Base-by-base conservation (phyloP, 2,113 vertebrate species). In the Vanacampus margaritifer region DNA sequence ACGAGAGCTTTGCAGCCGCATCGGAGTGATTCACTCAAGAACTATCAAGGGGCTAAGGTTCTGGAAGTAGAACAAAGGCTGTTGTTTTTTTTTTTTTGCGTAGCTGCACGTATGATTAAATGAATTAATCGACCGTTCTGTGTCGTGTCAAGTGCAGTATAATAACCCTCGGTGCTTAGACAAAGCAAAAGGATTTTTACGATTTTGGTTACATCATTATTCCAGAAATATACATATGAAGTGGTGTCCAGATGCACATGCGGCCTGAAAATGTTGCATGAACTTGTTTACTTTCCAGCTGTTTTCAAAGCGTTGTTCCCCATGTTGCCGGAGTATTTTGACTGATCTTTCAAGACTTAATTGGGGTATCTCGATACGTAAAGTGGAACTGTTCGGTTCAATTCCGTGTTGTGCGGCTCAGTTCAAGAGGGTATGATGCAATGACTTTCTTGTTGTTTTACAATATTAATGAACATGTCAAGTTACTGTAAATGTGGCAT, bases 1-100 rank as follows among this genome's bases (percentile, higher is more conserved):
- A 71, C 58, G 69, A 81, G 75, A 83, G 68, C 63, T 2, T 59
- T 79, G 81, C 56, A 79, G 82, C 26, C 19, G 8, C 26, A 43
- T 26, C 14, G 39, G 60, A 26, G 16, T 62, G 19, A 62, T 62
- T 62, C 36, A 17, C 39, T 43, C 2, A 62, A 26, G n/a, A 13
- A 43, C 37, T 43, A 14, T 62, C 60, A 23, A 17, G n/a, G 26
- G 60, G 58, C 58, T 23, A 39, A 39, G n/a, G 21, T 43, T 16
- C n/a, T 43, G 37, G 39, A 43, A 62, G 39, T 41, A 39, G 12
- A 62, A 43, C 60, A 61, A 16, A 61, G 6, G 19, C 0, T 32
- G n/a, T n/a, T n/a, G n/a, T n/a, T n/a, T n/a, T 60, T 59, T 37
- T 36, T 28, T 56, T 59, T 60, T 23, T 39, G 11, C 19, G 10